phyloP scores from a whole-genome alignment of 2,113 vertebrate species.

The Butastur rufipennis region DNA sequence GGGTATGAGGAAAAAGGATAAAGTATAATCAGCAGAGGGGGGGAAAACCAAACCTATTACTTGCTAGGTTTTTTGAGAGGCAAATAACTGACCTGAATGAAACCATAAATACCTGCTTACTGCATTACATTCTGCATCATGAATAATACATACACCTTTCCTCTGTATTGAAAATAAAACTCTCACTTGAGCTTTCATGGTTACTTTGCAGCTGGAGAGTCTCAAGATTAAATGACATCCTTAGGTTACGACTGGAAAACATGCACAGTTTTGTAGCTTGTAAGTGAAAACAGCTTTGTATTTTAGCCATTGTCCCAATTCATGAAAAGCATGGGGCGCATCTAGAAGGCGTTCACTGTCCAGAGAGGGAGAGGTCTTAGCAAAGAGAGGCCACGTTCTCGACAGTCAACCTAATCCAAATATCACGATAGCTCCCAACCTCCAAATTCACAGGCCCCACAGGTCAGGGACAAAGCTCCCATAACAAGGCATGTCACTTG shows the following conservation, averaged over 20 bases:
- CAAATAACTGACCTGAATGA: conserved; percentile 28
- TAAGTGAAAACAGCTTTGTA: neutral
- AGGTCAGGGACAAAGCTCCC: neutral
- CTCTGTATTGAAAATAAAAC: neutral
- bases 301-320: neutral
- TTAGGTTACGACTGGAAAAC: conserved; percentile 1
- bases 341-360: neutral
- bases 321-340: neutral
- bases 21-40: neutral
- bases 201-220: neutral
- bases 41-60: neutral
- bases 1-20: neutral
- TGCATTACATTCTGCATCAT: neutral
- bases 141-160: conserved; percentile 54
- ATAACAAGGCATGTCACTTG: neutral
- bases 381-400: neutral
- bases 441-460: neutral
- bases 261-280: neutral
- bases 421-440: neutral
- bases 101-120: neutral
- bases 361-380: neutral
- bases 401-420: neutral
- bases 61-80: conserved; percentile 12
- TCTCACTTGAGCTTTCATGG: neutral
- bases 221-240: conserved; percentile 27